Evolutionary conservation across 1,140 invertebrate genomes (phyloP), one percentile per base, ranked within the genome.

Genomic region (Neotoxoptera formosana): DNA sequence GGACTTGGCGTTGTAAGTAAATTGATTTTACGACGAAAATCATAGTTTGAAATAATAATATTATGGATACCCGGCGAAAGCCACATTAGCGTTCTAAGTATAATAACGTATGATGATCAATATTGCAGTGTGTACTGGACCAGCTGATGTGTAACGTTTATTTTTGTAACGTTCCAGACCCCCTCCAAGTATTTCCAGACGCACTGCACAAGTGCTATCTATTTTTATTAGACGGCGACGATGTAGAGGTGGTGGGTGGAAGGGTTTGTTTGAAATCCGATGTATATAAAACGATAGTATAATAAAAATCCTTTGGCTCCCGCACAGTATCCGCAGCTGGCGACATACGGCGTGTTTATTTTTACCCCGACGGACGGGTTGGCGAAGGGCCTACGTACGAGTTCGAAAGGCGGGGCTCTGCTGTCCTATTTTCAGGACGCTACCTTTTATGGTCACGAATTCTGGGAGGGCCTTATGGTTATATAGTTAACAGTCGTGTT

Each of bases 391-490:
- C 91, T 56, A 34, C 47, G 21, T 34, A 51, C 47, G 53, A 48
- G 25, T 45, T 53, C 17, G 51, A 36, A 41, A 51, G 91, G 67
- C 90, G 67, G 34, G 34, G 23, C 90, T 21, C 51, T 14, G 25
- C 48, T 91, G 76, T 93, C 76, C 91, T 93, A 93, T 93, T 93
- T 93, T 93, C 76, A 36, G 76, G 67, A 93, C 91, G 76, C 30
- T 56, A 53, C 91, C 91, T 30, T 93, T 41, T 84, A 93, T 84
- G 81, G 91, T 84, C 76, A 83, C 36, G 36, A 34, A 90, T 90
- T 53, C 87, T 21, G 87, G 45, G 47, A 47, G 84, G 86, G 83
- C 30, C 60, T 67, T 34, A 34, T 76, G 30, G n/a, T n/a, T n/a
- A 30, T 17, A 76, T 76, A 76, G n/a, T 76, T n/a, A n/a, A n/a